These are phyloP conservation scores for Eudyptes chrysolophus DNA, from an alignment of 2,113 vertebrate species.

Conservation along the genomic window DNA sequence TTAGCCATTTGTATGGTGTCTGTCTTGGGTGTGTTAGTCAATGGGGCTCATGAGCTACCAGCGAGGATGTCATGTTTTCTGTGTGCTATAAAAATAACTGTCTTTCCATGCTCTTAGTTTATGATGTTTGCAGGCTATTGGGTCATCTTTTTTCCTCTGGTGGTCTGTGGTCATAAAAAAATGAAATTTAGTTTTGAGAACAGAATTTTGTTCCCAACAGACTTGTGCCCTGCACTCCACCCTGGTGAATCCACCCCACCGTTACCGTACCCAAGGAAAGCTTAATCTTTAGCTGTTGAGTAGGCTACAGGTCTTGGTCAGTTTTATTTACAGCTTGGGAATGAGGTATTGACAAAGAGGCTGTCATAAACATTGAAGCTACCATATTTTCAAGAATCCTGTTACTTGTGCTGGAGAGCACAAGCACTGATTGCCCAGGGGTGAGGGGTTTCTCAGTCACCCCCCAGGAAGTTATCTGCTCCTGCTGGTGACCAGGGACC, in stretches of 20 bases:
- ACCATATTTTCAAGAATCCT: not conserved
- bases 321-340: not conserved
- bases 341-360: not conserved
- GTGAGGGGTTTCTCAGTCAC: not conserved
- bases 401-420: not conserved
- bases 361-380: not conserved
- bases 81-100: not conserved
- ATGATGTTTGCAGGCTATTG: not conserved
- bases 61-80: not conserved
- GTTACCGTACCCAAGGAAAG: not conserved
- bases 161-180: not conserved
- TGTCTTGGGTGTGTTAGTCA: not conserved
- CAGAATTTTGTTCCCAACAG: not conserved
- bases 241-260: not conserved
- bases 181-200: not conserved
- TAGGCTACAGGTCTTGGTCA: not conserved
- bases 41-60: not conserved
- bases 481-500: not conserved
- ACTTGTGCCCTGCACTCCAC: not conserved
- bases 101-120: not conserved
- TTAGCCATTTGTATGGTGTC: accelerated
- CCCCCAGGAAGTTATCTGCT: accelerated
- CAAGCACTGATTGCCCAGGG: not conserved
- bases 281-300: not conserved
- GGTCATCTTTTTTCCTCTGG: not conserved